These are phyloP conservation scores for Entelurus aequoreus DNA, from an alignment of 2,113 vertebrate species.

Conservation along the genomic window DNA sequence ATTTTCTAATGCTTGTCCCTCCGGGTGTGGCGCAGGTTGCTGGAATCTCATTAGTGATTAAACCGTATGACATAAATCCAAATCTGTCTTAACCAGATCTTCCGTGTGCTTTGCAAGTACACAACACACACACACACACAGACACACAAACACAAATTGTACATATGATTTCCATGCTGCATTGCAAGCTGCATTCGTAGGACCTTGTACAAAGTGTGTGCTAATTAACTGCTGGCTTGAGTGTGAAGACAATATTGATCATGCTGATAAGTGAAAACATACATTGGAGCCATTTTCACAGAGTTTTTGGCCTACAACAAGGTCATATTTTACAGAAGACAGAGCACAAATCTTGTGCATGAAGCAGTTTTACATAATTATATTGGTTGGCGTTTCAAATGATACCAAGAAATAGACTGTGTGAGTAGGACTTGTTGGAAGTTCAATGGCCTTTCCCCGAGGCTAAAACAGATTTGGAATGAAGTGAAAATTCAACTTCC, in stretches of 20 bases:
- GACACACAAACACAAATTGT: background rate
- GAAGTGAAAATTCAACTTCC: slow-evolving; percentile 9
- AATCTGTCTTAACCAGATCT: slow-evolving; percentile 17
- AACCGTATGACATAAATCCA: slow-evolving; percentile 32
- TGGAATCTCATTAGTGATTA: slow-evolving; percentile 41
- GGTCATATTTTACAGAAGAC: background rate
- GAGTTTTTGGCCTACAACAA: background rate
- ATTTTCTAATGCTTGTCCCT: no score
- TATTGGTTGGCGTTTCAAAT: background rate
- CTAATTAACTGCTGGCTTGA: slow-evolving; percentile 2
- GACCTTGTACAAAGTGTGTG: background rate
- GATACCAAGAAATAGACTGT: background rate
- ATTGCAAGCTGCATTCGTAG: slow-evolving; percentile 1
- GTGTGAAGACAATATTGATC: background rate
- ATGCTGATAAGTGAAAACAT: background rate
- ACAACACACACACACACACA: background rate
- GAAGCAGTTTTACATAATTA: background rate
- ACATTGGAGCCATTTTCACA: background rate
- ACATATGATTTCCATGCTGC: no score
- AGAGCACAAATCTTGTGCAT: background rate
- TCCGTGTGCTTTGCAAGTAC: slow-evolving; percentile 24
- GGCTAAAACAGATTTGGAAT: background rate
- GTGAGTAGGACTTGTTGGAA: background rate
- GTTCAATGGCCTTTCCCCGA: background rate
- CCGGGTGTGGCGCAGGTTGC: no score